A percentile compares a stretch with the other conserved stretches of the same genome.
Conservation (phyloP, 2,888 invertebrate genomes). For the Hirtodrosophila duncani region DNA sequence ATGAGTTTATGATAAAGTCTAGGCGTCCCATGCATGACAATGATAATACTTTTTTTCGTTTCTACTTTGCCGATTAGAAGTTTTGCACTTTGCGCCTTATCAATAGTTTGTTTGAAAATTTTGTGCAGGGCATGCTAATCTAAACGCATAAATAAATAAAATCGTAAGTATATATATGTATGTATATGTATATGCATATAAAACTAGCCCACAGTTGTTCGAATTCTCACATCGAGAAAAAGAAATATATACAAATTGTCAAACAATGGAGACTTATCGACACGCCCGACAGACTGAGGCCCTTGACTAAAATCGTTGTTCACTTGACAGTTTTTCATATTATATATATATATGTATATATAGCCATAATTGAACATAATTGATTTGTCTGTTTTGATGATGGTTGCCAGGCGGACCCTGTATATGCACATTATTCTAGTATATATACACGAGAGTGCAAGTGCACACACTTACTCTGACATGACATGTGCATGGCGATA, state of each 20-base stretch:
- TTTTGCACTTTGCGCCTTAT: constrained; percentile 49
- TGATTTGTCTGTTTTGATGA: constrained; percentile 54
- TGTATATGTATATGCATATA: too few relatives aligned
- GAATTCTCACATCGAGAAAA: too few relatives aligned
- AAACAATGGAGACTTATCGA: constrained; percentile 38
- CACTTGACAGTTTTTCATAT: constrained; percentile 31
- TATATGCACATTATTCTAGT: too few relatives aligned
- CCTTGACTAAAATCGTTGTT: constrained; percentile 29
- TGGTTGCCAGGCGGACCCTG: constrained; percentile 24
- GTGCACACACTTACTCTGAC: too few relatives aligned
- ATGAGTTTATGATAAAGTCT: constrained; percentile 26
- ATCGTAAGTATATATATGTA: too few relatives aligned
- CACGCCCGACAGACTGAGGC: constrained; percentile 27
- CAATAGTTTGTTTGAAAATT: constrained; percentile 12
- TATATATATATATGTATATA: too few relatives aligned
- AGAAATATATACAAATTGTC: too few relatives aligned
- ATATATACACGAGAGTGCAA: too few relatives aligned
- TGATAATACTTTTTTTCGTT: too few relatives aligned
- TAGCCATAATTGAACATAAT: constrained; percentile 63
- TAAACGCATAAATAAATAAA: too few relatives aligned
- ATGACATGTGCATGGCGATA: constrained; percentile 35
- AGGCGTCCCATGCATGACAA: constrained; percentile 7
- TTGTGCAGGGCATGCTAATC: constrained; percentile 22
- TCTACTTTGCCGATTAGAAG: constrained; percentile 32
- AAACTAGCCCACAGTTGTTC: too few relatives aligned